Percentiles rank a stretch among this genome's conserved stretches.
Evolutionary conservation across 1,140 invertebrate genomes (phyloP).

Genomic region (Plutomurus gul): DNA sequence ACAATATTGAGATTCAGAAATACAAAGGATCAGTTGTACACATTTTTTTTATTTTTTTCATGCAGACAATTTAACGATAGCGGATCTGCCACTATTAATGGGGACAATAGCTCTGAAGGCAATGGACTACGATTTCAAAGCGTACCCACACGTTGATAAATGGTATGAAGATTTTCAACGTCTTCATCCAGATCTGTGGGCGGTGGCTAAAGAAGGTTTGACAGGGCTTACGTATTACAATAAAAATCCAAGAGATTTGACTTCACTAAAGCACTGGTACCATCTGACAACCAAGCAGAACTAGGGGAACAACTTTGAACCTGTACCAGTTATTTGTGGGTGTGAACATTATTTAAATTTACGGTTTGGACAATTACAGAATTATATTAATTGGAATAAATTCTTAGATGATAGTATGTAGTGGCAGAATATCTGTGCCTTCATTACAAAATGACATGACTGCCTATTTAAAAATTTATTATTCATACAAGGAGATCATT

Average conservation of each 20-base stretch:
- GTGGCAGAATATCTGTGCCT: too few relatives aligned
- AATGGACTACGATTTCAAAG: constrained; percentile 39
- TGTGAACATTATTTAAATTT: too few relatives aligned
- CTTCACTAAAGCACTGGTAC: constrained; percentile 46
- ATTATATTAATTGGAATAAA: too few relatives aligned
- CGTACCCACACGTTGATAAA: constrained; percentile 33
- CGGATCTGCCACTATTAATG: constrained; percentile 48
- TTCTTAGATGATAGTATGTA: too few relatives aligned
- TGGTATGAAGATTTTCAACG: constrained; percentile 42
- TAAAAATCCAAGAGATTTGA: constrained; percentile 49
- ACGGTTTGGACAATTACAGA: too few relatives aligned
- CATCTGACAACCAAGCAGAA: constrained; percentile 41
- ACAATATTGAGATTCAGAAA: background rate
- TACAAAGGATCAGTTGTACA: background rate
- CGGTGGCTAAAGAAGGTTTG: constrained; percentile 39
- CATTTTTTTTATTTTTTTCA: background rate
- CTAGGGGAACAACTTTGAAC: too few relatives aligned
- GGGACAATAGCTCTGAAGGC: constrained; percentile 42
- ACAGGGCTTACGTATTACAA: constrained; percentile 44
- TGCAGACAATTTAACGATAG: constrained; percentile 45
- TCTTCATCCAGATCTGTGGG: constrained; percentile 36
- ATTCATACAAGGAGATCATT: too few relatives aligned
- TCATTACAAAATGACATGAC: too few relatives aligned
- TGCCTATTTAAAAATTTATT: too few relatives aligned
- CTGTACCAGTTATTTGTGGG: too few relatives aligned